Percentiles rank a stretch among this genome's conserved stretches.
phyloP scores from a whole-genome alignment of 2,113 vertebrate species.

The Neotoma lepida region DNA sequence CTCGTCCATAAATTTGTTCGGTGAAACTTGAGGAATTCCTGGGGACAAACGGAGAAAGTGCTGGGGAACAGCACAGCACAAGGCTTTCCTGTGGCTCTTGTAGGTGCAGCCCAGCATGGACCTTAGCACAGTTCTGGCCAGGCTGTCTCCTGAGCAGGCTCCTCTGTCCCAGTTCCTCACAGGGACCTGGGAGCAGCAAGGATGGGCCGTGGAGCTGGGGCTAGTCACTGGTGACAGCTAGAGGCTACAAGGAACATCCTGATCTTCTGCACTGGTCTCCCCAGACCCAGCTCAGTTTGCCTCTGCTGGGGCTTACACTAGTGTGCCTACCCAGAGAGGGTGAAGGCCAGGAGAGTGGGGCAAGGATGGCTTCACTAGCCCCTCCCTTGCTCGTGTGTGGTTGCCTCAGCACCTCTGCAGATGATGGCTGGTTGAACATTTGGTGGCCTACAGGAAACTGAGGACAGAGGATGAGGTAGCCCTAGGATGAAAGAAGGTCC shows the following conservation, averaged over 20 bases:
- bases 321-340: not conserved
- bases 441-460: not conserved
- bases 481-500: not conserved
- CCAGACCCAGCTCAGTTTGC: not conserved
- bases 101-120: not conserved
- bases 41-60: not conserved
- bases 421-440: not conserved
- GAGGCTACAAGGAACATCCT: not conserved
- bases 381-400: not conserved
- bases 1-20: not conserved
- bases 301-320: not conserved
- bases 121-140: not conserved
- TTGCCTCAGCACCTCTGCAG: not conserved
- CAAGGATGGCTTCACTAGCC: not conserved
- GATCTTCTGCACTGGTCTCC: not conserved
- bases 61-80: not conserved
- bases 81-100: not conserved
- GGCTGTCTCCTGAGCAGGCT: not conserved
- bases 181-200: not conserved
- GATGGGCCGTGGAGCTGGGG: not conserved
- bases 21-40: conserved; percentile 39
- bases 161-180: not conserved
- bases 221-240: not conserved
- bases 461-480: not conserved
- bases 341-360: not conserved